A percentile compares a stretch with the other conserved stretches of the same genome.
Conservation (phyloP, 1,140 invertebrate genomes). For the Diachasma alloeum region DNA sequence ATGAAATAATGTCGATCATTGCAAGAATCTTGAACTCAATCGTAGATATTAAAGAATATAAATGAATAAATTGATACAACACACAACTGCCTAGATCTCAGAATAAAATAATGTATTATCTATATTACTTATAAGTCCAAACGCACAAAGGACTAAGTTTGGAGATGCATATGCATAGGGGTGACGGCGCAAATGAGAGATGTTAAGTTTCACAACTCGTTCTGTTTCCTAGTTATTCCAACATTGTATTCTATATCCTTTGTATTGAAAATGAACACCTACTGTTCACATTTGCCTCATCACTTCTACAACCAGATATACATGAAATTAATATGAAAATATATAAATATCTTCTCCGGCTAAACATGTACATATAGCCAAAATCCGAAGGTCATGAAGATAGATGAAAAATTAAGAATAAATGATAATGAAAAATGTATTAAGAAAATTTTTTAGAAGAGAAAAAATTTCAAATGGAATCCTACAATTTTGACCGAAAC, state of each 20-base stretch:
- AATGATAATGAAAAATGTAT: conserved; percentile 1
- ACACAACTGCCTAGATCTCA: conserved; percentile 61
- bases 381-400: neutral
- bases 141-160: conserved; percentile 62
- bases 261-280: neutral
- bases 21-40: neutral
- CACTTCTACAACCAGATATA: neutral
- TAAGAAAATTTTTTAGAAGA: neutral
- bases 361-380: conserved; percentile 16
- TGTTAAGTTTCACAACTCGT: neutral
- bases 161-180: conserved; percentile 50
- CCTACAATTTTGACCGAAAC: neutral
- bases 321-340: conserved; percentile 11
- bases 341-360: neutral
- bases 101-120: conserved; percentile 52
- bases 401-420: conserved; percentile 1
- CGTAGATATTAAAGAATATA: conserved; percentile 22
- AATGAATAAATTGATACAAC: conserved; percentile 46
- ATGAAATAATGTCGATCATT: conserved; percentile 3
- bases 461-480: neutral
- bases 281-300: conserved; percentile 1
- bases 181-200: conserved; percentile 1
- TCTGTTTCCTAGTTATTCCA: neutral
- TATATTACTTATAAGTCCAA: conserved; percentile 59
- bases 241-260: neutral